Evolutionary conservation across 2,888 invertebrate species (phyloP).

Genomic region (Mycalesis mineus): DNA sequence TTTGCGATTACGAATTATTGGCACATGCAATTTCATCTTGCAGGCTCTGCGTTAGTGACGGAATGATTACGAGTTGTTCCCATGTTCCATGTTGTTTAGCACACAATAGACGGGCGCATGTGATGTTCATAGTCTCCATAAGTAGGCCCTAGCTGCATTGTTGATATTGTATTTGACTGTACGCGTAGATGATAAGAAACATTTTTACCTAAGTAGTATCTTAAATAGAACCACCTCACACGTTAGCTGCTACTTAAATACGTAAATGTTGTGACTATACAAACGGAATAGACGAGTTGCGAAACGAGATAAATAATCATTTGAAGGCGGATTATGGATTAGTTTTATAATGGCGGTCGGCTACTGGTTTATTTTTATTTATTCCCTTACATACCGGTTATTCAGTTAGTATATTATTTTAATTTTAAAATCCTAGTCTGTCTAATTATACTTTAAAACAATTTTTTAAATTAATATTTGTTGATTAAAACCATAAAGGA

Average conservation of each 20-base stretch:
- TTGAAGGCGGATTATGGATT: no score
- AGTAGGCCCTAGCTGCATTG: slow-evolving; percentile 68
- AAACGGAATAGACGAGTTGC: no score
- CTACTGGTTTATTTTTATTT: neutral
- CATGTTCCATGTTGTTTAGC: slow-evolving; percentile 35
- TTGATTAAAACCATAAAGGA: no score
- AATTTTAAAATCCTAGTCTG: no score
- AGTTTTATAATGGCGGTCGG: neutral
- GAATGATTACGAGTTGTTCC: slow-evolving; percentile 1
- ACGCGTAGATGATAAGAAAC: slow-evolving; percentile 60
- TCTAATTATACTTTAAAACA: no score
- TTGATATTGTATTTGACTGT: slow-evolving; percentile 62
- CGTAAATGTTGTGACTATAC: slow-evolving; percentile 10
- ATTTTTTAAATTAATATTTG: no score
- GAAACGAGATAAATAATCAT: no score
- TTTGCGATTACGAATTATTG: no score
- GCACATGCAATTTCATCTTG: no score
- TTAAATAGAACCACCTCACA: slow-evolving; percentile 58
- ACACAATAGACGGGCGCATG: slow-evolving; percentile 45
- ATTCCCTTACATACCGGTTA: no score
- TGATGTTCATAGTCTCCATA: slow-evolving; percentile 67
- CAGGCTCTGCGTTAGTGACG: no score
- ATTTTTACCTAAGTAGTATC: slow-evolving; percentile 68
- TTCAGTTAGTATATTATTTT: no score
- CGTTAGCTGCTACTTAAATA: slow-evolving; percentile 34